Conservation (phyloP, 2,113 vertebrate genomes). For the Synchiropus splendidus region DNA sequence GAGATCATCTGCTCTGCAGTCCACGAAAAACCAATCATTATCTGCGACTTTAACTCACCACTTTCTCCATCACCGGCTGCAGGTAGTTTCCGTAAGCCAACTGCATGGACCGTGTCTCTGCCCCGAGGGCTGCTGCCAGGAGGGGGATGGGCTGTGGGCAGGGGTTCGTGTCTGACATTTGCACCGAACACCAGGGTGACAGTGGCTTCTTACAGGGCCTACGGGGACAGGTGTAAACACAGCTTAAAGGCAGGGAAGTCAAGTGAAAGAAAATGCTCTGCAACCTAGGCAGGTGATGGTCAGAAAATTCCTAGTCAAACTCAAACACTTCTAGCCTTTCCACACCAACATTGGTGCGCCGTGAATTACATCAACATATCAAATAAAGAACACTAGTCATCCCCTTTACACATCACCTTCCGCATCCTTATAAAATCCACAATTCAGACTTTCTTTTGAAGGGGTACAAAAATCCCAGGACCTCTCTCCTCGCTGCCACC, state of each 20-base stretch:
- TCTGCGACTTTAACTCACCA: slow-evolving; percentile 63
- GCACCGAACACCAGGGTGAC: slow-evolving; percentile 80
- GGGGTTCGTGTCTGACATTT: slow-evolving; percentile 80
- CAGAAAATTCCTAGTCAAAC: no score
- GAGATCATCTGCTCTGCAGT: no score
- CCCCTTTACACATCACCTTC: no score
- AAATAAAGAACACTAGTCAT: no score
- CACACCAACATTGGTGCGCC: no score
- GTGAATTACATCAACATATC: no score
- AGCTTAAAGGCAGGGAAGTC: background rate
- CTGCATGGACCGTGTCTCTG: slow-evolving; percentile 70
- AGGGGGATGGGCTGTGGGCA: slow-evolving; percentile 80
- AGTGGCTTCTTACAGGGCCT: slow-evolving; percentile 94
- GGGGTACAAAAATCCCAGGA: no score
- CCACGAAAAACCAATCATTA: background rate
- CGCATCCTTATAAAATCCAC: no score
- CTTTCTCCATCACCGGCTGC: slow-evolving; percentile 84
- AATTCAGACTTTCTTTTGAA: no score
- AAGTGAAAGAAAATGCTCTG: background rate
- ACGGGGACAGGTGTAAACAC: slow-evolving; percentile 2
- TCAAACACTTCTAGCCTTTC: no score
- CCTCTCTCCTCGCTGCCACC: no score
- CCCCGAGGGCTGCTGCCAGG: slow-evolving; percentile 74
- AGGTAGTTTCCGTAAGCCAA: slow-evolving; percentile 86
- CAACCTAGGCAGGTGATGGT: no score